A percentile compares a stretch with the other conserved stretches of the same genome.
Conservation (phyloP, 2,888 invertebrate genomes). For the Papilio gigon region DNA sequence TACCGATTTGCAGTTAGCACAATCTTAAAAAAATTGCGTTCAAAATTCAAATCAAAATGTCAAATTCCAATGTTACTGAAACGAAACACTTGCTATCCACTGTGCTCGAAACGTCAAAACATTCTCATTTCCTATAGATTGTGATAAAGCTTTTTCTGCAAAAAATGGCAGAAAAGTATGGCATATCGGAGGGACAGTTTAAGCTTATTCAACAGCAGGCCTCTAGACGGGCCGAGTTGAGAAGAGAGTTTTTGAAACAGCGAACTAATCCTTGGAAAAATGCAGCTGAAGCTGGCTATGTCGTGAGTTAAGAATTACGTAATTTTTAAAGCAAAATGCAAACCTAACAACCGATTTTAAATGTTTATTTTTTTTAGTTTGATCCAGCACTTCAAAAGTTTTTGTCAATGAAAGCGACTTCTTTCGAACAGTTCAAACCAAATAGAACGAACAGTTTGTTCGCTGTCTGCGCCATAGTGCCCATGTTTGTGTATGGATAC, state of each 20-base stretch:
- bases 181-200: slow-evolving; percentile 77
- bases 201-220: slow-evolving; percentile 84
- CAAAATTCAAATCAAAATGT: slow-evolving; percentile 6
- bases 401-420: slow-evolving; percentile 86
- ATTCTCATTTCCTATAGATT: slow-evolving; percentile 27
- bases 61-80: slow-evolving; percentile 7
- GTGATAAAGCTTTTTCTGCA: slow-evolving; percentile 18
- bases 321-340: slow-evolving; percentile 54
- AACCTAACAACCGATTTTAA: neutral
- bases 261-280: slow-evolving; percentile 87
- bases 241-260: slow-evolving; percentile 88
- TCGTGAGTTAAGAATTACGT: slow-evolving; percentile 85
- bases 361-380: slow-evolving; percentile 83
- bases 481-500: slow-evolving; percentile 81
- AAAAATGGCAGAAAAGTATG: slow-evolving; percentile 77
- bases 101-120: slow-evolving; percentile 47
- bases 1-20: neutral
- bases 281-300: slow-evolving; percentile 85
- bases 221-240: slow-evolving; percentile 81
- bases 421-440: slow-evolving; percentile 86
- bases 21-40: neutral
- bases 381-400: slow-evolving; percentile 90
- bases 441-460: slow-evolving; percentile 80
- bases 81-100: slow-evolving; percentile 37
- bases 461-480: slow-evolving; percentile 79